Percentiles rank a stretch among this genome's conserved stretches.
Evolutionary conservation across 2,888 invertebrate genomes (phyloP).

Genomic region (Chaetoderma sp.): DNA sequence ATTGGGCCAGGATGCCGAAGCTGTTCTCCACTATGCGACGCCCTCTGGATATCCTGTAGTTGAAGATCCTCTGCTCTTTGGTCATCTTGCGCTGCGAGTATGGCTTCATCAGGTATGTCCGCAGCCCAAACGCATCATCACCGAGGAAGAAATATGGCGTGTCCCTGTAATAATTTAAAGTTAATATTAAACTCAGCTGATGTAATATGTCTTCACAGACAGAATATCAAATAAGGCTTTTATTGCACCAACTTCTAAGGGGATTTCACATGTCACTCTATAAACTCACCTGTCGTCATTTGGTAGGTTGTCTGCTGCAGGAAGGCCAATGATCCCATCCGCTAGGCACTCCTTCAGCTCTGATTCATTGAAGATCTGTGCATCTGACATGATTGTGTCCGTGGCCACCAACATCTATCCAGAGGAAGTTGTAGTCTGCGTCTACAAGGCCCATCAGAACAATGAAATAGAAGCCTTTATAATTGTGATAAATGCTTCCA

Average conservation of each 20-base stretch:
- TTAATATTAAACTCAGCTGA: too few relatives aligned
- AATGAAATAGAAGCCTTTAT: constrained; percentile 38
- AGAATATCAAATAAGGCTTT: too few relatives aligned
- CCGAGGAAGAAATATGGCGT: constrained; percentile 28
- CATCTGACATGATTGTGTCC: constrained; percentile 27
- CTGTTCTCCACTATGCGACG: constrained; percentile 39
- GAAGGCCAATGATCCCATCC: constrained; percentile 16
- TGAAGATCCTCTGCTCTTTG: constrained; percentile 33
- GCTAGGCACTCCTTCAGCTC: constrained; percentile 29
- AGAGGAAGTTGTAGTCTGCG: constrained; percentile 42
- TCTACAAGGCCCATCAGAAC: constrained; percentile 41
- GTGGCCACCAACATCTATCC: constrained; percentile 19
- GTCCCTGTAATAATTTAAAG: too few relatives aligned
- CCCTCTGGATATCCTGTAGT: constrained; percentile 38
- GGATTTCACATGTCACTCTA: too few relatives aligned
- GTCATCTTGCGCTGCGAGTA: constrained; percentile 22
- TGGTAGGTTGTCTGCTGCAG: constrained; percentile 10
- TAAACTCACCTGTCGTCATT: constrained; percentile 10
- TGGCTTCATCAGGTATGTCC: constrained; percentile 33
- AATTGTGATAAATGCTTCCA: constrained; percentile 40
- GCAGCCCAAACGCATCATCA: constrained; percentile 30
- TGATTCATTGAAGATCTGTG: constrained; percentile 33
- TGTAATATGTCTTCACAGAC: too few relatives aligned
- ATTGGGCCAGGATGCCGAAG: constrained; percentile 36
- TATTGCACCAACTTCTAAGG: too few relatives aligned